A percentile compares a stretch with the other conserved stretches of the same genome.
Conservation (phyloP, 2,888 invertebrate species). For the Aphodius granarius region DNA sequence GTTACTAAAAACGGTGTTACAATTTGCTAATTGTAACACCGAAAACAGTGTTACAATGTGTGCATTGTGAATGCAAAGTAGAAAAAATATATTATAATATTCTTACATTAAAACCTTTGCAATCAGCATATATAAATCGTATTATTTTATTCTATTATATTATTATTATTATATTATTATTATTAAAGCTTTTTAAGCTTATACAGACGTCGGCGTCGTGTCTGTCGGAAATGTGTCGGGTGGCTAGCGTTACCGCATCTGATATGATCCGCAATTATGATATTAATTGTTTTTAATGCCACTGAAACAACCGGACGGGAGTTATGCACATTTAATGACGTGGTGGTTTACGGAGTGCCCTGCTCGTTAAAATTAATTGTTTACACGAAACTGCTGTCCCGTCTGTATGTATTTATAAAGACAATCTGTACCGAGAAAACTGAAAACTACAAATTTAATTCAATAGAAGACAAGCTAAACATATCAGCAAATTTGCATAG, state of each 20-base stretch:
- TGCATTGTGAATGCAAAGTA: too few species aligned
- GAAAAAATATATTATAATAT: too few species aligned
- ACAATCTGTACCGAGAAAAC: neutral
- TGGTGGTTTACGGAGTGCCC: neutral
- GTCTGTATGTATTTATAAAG: neutral
- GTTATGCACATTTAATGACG: neutral
- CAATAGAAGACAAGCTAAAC: too few species aligned
- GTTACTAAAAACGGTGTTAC: too few species aligned
- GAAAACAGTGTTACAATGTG: too few species aligned
- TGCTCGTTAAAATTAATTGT: constrained; percentile 14
- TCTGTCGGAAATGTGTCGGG: neutral
- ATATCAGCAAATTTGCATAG: neutral
- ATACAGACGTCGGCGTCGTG: neutral
- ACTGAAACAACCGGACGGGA: neutral
- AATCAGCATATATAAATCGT: too few species aligned
- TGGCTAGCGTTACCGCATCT: neutral
- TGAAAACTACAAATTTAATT: neutral
- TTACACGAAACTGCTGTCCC: neutral
- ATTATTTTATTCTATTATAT: too few species aligned
- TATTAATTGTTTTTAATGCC: neutral
- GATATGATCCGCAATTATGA: neutral
- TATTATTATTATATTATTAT: too few species aligned
- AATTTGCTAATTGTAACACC: too few species aligned
- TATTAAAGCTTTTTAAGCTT: neutral
- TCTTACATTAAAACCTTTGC: too few species aligned